Conservation (phyloP, 2,797 vertebrate species). For the Sebastolobus altivelis region DNA sequence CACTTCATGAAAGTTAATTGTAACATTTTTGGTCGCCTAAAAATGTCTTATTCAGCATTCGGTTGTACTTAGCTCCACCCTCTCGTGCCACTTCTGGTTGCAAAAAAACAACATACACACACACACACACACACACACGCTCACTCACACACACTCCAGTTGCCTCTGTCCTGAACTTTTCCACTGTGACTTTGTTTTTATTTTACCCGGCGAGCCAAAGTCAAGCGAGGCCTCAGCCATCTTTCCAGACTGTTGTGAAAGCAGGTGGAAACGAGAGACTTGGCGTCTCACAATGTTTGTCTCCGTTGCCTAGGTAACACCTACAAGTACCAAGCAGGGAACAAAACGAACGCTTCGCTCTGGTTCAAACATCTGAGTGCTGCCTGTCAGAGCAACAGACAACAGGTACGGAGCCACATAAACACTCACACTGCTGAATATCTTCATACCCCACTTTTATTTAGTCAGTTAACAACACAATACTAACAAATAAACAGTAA, state of each 20-base stretch:
- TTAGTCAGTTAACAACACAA: too few relatives aligned
- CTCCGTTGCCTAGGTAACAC: constrained; percentile 91
- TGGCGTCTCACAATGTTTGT: constrained; percentile 50
- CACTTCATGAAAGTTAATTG: too few relatives aligned
- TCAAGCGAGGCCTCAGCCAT: constrained; percentile 34
- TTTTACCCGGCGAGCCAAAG: constrained; percentile 2
- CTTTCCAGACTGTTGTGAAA: constrained; percentile 38
- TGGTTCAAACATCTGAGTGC: constrained; percentile 99
- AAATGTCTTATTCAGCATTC: too few relatives aligned
- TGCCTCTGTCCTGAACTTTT: constrained; percentile 38
- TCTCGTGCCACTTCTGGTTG: too few relatives aligned
- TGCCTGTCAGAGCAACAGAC: constrained; percentile 97
- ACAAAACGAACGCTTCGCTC: constrained; percentile 92
- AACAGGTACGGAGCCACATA: constrained; percentile 90
- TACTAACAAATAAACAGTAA: too few relatives aligned
- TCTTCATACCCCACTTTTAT: too few relatives aligned
- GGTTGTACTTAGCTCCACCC: too few relatives aligned
- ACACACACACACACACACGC: neutral
- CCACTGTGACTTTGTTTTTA: constrained; percentile 32
- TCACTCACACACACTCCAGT: neutral
- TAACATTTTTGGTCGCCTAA: too few relatives aligned
- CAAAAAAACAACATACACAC: neutral
- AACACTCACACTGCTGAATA: neutral
- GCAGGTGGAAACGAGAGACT: constrained; percentile 24
- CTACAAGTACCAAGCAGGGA: constrained; percentile 98